A percentile compares a stretch with the other conserved stretches of the same genome.
These are phyloP conservation scores for Steinernema scapterisci DNA, from an alignment of 2,888 invertebrate genomes.

Conservation along the genomic window DNA sequence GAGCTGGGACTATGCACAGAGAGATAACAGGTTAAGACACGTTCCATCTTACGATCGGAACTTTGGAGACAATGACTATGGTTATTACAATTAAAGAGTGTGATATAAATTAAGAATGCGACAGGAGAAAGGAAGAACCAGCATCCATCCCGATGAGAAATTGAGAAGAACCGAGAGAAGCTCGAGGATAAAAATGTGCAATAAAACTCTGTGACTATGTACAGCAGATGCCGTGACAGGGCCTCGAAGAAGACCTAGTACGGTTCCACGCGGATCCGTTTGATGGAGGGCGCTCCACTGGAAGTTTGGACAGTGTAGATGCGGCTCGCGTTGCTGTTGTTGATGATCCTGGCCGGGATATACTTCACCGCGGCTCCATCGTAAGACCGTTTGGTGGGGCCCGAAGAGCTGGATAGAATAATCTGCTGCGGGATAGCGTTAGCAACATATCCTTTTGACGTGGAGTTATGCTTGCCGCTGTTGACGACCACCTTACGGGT, in stretches of 20 bases:
- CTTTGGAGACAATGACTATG: no score
- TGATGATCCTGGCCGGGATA: background rate
- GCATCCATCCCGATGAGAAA: background rate
- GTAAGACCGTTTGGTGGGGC: background rate
- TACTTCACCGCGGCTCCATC: conserved; percentile 2
- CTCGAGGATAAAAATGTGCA: conserved; percentile 3
- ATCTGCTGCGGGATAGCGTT: background rate
- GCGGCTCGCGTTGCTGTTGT: background rate
- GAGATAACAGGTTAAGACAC: background rate
- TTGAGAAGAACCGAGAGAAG: background rate
- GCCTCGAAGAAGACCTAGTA: background rate
- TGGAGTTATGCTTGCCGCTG: background rate
- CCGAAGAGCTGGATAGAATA: background rate
- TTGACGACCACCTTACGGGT: background rate
- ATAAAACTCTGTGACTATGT: background rate
- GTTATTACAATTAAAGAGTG: background rate
- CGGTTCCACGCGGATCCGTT: background rate
- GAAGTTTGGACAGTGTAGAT: background rate
- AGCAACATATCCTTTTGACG: background rate
- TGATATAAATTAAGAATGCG: background rate
- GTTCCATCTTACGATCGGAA: background rate
- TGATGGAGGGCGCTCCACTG: background rate
- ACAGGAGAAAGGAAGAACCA: conserved; percentile 27
- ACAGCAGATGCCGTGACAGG: background rate
- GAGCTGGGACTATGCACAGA: conserved; percentile 1